Evolutionary conservation across 2,888 invertebrate species (phyloP).

Genomic region (Nymphalis urticae): DNA sequence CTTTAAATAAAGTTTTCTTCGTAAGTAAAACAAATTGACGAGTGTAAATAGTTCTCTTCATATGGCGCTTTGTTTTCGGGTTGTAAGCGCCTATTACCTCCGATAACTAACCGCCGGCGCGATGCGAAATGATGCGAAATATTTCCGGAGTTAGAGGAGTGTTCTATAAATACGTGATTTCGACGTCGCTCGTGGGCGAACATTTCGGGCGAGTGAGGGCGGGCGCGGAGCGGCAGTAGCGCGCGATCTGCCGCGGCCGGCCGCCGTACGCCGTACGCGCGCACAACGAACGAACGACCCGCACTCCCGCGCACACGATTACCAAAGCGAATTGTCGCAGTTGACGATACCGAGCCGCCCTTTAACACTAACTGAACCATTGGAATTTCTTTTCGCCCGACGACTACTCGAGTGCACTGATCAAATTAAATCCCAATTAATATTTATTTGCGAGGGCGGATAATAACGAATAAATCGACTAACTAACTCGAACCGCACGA

Average conservation of each 20-base stretch:
- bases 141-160: slow-evolving; percentile 81
- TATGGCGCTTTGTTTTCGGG: slow-evolving; percentile 33
- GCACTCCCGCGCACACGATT: slow-evolving; percentile 74
- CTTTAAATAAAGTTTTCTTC: too few species aligned
- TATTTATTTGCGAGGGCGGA: slow-evolving; percentile 76
- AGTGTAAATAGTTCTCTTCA: not conserved
- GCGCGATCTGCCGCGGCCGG: slow-evolving; percentile 80
- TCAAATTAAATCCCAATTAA: slow-evolving; percentile 57
- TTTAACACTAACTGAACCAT: slow-evolving; percentile 41
- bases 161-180: slow-evolving; percentile 80
- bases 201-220: slow-evolving; percentile 70
- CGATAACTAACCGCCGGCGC: slow-evolving; percentile 67
- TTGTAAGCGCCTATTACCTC: slow-evolving; percentile 56
- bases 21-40: not conserved
- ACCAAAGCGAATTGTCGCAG: slow-evolving; percentile 59
- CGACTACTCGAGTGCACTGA: slow-evolving; percentile 30
- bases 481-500: slow-evolving; percentile 78
- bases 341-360: slow-evolving; percentile 63
- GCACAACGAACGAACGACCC: slow-evolving; percentile 82
- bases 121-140: slow-evolving; percentile 81
- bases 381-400: slow-evolving; percentile 35
- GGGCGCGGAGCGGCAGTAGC: slow-evolving; percentile 70
- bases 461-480: slow-evolving; percentile 80
- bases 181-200: slow-evolving; percentile 78
- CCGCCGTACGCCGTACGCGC: slow-evolving; percentile 78